These are phyloP conservation scores for Tuta absoluta DNA, from an alignment of 2,888 invertebrate genomes.

Conservation along the genomic window DNA sequence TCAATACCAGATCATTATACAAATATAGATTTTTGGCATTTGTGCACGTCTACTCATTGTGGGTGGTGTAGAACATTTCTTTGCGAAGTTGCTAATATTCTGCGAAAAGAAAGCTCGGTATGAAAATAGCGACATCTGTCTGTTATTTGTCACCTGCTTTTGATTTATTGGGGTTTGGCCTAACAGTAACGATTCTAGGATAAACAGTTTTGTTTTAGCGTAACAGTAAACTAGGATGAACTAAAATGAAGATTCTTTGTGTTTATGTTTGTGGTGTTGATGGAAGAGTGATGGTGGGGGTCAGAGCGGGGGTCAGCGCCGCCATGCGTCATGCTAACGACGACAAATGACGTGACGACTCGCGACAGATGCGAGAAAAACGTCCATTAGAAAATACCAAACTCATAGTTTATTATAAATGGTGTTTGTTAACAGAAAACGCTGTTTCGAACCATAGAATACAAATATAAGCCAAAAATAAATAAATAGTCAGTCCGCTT, in stretches of 20 bases:
- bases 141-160: constrained; percentile 60
- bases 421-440: neutral
- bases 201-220: neutral
- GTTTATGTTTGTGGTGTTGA: constrained; percentile 44
- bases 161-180: constrained; percentile 34
- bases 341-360: constrained; percentile 76
- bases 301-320: constrained; percentile 68
- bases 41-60: constrained; percentile 73
- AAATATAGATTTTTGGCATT: constrained; percentile 79
- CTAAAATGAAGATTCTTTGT: constrained; percentile 22
- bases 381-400: constrained; percentile 31
- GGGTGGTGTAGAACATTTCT: constrained; percentile 64
- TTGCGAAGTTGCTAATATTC: constrained; percentile 63
- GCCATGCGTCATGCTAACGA: constrained; percentile 80
- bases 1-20: constrained; percentile 78
- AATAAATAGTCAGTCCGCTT: neutral
- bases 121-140: constrained; percentile 54
- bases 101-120: constrained; percentile 70
- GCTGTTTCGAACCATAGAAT: neutral
- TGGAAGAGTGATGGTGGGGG: constrained; percentile 75
- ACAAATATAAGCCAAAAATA: neutral
- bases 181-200: neutral
- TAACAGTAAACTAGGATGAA: constrained; percentile 10
- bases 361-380: constrained; percentile 36
- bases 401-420: constrained; percentile 19